A percentile compares a stretch with the other conserved stretches of the same genome.
These are phyloP conservation scores for Dysdera silvatica DNA, from an alignment of 1,140 invertebrate species.

Conservation along the genomic window DNA sequence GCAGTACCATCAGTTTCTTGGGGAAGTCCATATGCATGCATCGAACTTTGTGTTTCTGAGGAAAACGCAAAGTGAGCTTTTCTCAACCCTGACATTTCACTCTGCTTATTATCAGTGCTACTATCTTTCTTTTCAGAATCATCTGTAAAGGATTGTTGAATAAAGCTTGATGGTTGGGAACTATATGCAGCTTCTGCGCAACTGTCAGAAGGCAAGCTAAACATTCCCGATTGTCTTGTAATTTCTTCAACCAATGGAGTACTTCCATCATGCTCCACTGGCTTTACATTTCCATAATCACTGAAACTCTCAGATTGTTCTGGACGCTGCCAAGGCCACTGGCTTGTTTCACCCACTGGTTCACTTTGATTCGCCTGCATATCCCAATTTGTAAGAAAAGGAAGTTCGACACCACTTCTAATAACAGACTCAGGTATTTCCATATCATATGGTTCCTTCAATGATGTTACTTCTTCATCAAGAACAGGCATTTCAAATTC, in stretches of 20 bases:
- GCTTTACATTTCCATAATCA: constrained; percentile 45
- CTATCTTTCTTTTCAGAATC: neutral
- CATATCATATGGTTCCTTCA: constrained; percentile 51
- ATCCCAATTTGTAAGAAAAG: constrained; percentile 32
- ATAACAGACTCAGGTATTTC: constrained; percentile 45
- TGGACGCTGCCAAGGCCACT: constrained; percentile 24
- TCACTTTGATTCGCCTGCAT: constrained; percentile 17
- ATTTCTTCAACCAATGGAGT: constrained; percentile 35
- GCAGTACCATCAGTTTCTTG: constrained; percentile 14
- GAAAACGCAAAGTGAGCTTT: neutral
- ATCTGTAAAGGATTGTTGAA: neutral
- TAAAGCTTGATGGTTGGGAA: neutral
- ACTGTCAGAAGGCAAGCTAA: neutral
- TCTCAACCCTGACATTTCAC: neutral
- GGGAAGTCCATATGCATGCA: constrained; percentile 12
- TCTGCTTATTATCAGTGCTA: neutral
- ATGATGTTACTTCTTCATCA: constrained; percentile 43
- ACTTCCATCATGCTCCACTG: constrained; percentile 40
- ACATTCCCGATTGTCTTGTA: neutral
- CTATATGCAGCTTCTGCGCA: neutral
- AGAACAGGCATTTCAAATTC: constrained; percentile 33
- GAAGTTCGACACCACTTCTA: constrained; percentile 34
- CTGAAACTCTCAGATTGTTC: constrained; percentile 32
- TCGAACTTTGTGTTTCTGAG: neutral
- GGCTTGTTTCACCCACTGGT: neutral